Percentiles rank a stretch among this genome's conserved stretches.
Conservation (phyloP, 2,797 vertebrate genomes). For the Anas flavirostris region DNA sequence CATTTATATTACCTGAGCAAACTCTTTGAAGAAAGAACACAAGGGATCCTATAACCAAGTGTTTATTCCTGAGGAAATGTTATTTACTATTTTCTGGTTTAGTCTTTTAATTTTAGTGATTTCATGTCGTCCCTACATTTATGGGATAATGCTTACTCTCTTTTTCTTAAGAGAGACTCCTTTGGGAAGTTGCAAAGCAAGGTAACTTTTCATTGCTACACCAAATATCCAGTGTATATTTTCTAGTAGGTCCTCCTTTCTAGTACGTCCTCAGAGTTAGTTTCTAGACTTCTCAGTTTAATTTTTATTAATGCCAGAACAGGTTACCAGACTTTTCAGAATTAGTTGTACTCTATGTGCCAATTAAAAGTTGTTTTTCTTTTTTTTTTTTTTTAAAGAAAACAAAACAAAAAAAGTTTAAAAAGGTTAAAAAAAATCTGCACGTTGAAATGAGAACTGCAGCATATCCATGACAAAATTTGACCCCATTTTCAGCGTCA, state of each 20-base stretch:
- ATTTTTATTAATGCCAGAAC: not conserved
- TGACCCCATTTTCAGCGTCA: not conserved
- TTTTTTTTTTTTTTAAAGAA: no score
- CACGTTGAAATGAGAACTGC: not conserved
- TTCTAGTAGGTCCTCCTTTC: not conserved
- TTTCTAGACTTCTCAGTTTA: slow-evolving; percentile 27
- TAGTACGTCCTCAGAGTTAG: not conserved
- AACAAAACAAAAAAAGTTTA: no score
- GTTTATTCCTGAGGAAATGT: not conserved
- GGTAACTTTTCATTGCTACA: not conserved
- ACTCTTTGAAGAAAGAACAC: not conserved
- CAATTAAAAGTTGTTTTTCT: not conserved
- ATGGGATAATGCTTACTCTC: not conserved
- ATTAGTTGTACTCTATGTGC: not conserved
- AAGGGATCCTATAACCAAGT: not conserved
- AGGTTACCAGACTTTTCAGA: not conserved
- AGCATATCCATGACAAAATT: not conserved
- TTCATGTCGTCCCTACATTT: not conserved
- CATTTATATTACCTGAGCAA: not conserved
- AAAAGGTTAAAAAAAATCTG: no score
- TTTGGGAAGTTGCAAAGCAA: not conserved
- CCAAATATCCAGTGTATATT: not conserved
- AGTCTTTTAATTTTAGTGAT: not conserved
- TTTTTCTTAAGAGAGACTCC: not conserved
- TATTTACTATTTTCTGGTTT: not conserved